Percentiles rank a stretch among this genome's conserved stretches.
Conservation (phyloP, 2,113 vertebrate species). For the Onychorhynchus coronatus region DNA sequence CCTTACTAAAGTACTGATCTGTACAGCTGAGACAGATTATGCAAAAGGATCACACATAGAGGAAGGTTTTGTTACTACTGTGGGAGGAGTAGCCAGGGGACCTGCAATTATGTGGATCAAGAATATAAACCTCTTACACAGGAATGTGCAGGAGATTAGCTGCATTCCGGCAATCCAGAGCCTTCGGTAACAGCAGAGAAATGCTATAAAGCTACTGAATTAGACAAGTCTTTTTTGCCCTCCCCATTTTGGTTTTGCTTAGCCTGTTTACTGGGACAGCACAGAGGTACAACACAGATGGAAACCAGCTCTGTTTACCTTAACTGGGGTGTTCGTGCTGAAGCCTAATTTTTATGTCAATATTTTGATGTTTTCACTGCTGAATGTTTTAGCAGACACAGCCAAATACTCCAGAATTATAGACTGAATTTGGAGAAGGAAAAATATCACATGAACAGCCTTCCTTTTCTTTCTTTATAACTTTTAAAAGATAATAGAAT, state of each 20-base stretch:
- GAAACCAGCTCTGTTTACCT: not conserved
- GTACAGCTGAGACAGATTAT: not conserved
- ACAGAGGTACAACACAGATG: not conserved
- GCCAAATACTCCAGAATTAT: not conserved
- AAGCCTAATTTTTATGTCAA: constrained; percentile 11
- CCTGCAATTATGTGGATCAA: not conserved
- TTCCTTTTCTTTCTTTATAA: not conserved
- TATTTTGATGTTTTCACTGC: constrained; percentile 27
- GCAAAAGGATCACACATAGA: not conserved
- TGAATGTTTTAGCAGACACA: not conserved
- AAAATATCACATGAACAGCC: not conserved
- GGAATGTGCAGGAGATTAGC: constrained; percentile 43
- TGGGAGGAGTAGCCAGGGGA: not conserved
- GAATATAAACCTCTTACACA: constrained; percentile 48
- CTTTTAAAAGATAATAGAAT: not conserved
- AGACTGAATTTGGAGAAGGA: not conserved
- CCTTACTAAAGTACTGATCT: not conserved
- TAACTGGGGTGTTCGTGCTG: not conserved
- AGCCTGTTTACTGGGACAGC: not conserved
- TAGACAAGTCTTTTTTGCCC: not conserved
- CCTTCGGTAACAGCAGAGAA: not conserved
- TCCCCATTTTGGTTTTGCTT: not conserved
- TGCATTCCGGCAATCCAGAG: not conserved
- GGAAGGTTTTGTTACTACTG: not conserved
- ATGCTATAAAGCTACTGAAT: not conserved